A percentile compares a stretch with the other conserved stretches of the same genome.
Evolutionary conservation across 2,797 vertebrate species (phyloP).

Genomic region (Bovichtus diacanthus): DNA sequence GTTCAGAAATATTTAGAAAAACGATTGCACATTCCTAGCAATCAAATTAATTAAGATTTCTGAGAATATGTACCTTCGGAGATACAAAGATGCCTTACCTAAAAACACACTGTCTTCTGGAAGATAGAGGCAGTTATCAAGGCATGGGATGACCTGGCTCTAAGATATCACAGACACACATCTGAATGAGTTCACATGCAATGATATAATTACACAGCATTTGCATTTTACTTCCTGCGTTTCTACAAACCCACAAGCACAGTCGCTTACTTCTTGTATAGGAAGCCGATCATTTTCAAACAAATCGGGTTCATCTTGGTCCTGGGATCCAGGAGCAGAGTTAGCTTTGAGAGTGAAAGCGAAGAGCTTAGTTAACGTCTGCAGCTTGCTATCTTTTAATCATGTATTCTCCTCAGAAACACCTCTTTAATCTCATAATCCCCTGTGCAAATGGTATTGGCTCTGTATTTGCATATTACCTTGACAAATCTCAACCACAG

Average conservation of each 20-base stretch:
- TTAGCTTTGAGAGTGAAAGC: slow-evolving; percentile 43
- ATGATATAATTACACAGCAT: neutral
- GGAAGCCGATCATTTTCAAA: slow-evolving; percentile 24
- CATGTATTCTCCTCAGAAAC: slow-evolving; percentile 21
- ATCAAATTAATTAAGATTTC: neutral
- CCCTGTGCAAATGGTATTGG: slow-evolving; percentile 14
- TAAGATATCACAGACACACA: slow-evolving; percentile 43
- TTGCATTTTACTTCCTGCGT: neutral
- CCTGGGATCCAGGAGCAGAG: slow-evolving; percentile 62
- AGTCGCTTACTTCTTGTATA: slow-evolving; percentile 54
- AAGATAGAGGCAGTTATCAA: slow-evolving; percentile 16
- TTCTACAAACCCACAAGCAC: neutral
- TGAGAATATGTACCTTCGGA: neutral
- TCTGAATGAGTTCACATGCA: slow-evolving; percentile 12
- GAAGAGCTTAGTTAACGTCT: slow-evolving; percentile 18
- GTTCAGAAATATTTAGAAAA: slow-evolving; percentile 2
- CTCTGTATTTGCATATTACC: slow-evolving; percentile 4
- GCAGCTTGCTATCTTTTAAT: neutral
- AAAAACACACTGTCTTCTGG: slow-evolving; percentile 1
- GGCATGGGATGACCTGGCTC: slow-evolving; percentile 28
- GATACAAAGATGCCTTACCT: slow-evolving; percentile 44
- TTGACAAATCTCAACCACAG: neutral
- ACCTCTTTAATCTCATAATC: slow-evolving; percentile 25
- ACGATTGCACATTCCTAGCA: neutral
- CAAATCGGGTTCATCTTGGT: slow-evolving; percentile 34